Percentiles rank a stretch among this genome's conserved stretches.
Evolutionary conservation across 2,797 vertebrate genomes (phyloP).

Genomic region (Protosalanx chinensis): DNA sequence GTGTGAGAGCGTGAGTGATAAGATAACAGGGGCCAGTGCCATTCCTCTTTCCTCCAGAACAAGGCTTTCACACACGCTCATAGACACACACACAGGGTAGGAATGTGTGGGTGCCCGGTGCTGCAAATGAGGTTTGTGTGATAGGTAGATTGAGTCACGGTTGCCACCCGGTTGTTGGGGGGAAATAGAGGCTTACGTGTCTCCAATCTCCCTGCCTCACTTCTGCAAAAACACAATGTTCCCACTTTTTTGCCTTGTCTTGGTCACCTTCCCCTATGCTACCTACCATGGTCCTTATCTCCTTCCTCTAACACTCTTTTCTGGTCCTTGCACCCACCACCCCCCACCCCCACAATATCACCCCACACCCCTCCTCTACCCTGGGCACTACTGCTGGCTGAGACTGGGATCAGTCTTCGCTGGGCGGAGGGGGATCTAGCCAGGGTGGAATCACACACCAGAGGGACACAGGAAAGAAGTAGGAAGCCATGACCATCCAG

Average conservation of each 20-base stretch:
- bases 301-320: no score
- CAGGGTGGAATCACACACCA: slow-evolving; percentile 19
- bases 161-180: slow-evolving; percentile 30
- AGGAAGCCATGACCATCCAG: slow-evolving; percentile 44
- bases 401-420: no score
- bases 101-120: slow-evolving; percentile 47
- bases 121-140: slow-evolving; percentile 54
- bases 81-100: slow-evolving; percentile 20
- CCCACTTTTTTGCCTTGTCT: no score
- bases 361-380: no score
- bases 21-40: background rate
- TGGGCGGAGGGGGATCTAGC: background rate
- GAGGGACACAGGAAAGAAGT: slow-evolving; percentile 50
- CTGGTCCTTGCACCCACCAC: no score
- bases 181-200: background rate
- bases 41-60: background rate
- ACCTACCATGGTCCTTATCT: no score
- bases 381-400: no score
- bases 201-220: background rate
- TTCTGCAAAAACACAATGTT: no score
- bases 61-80: slow-evolving; percentile 27
- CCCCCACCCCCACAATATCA: no score
- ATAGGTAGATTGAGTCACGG: slow-evolving; percentile 48
- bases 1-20: slow-evolving; percentile 15
- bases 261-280: no score